phyloP scores from a whole-genome alignment of 2,113 vertebrate genomes.

The Apodemus sylvaticus region DNA sequence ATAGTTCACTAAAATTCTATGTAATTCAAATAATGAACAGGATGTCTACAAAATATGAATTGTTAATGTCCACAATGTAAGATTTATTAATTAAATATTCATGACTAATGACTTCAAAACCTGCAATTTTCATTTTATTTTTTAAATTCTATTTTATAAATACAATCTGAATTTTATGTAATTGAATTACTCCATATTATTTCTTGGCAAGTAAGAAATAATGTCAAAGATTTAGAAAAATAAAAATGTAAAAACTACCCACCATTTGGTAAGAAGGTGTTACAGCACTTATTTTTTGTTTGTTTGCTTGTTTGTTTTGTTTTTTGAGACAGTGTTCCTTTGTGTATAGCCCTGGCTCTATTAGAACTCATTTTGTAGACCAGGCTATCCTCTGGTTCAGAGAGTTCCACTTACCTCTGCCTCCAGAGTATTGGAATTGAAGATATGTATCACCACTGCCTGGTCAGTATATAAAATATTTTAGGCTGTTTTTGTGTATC shows the following conservation, averaged over 20 bases:
- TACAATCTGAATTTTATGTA: neutral
- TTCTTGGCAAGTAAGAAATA: slow-evolving; percentile 9
- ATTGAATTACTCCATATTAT: neutral
- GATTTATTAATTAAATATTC: neutral
- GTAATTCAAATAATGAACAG: neutral
- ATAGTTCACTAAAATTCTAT: neutral
- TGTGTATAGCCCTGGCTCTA: neutral
- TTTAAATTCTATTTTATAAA: slow-evolving; percentile 25
- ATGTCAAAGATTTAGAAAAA: slow-evolving; percentile 12
- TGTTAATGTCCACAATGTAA: neutral
- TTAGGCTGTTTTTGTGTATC: neutral
- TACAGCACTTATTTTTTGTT: neutral
- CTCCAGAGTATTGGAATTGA: neutral
- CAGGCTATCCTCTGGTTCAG: neutral
- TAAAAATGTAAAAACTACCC: neutral
- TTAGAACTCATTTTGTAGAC: neutral
- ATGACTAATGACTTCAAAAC: neutral
- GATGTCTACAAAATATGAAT: neutral
- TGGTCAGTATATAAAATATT: neutral
- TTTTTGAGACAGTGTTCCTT: neutral
- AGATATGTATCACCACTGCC: neutral
- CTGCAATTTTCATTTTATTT: neutral
- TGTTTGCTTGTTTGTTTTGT: neutral
- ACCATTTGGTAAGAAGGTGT: neutral
- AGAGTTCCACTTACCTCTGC: neutral